Conservation (phyloP, 1,140 invertebrate species). For the Oryctes rhinoceros region DNA sequence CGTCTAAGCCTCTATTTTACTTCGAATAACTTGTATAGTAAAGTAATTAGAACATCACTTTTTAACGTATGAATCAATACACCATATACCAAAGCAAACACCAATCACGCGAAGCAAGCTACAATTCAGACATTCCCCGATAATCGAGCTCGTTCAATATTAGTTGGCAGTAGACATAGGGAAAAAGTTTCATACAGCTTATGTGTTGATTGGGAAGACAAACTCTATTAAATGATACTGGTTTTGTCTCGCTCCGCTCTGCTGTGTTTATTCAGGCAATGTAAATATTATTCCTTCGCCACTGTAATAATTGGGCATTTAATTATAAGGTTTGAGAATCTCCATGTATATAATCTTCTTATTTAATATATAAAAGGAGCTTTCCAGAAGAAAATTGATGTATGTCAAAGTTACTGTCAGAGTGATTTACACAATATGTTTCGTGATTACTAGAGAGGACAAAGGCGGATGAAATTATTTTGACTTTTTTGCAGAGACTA, state of each 20-base stretch:
- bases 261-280: background rate
- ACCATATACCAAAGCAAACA: too few species aligned
- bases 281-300: slow-evolving; percentile 9
- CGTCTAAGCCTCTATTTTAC: too few species aligned
- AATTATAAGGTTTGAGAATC: background rate
- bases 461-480: too few species aligned
- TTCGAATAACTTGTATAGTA: too few species aligned
- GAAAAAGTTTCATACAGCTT: background rate
- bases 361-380: background rate
- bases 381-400: background rate
- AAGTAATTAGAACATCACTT: too few species aligned
- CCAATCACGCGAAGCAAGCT: too few species aligned
- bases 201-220: slow-evolving; percentile 9
- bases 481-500: too few species aligned
- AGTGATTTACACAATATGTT: background rate
- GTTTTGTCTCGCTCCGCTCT: background rate
- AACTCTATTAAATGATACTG: background rate
- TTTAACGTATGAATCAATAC: too few species aligned
- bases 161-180: background rate
- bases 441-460: background rate
- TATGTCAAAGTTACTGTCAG: background rate
- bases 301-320: slow-evolving; percentile 6
- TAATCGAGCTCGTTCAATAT: too few species aligned
- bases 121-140: too few species aligned
- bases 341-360: background rate